Percentiles rank a stretch among this genome's conserved stretches.
phyloP scores from a whole-genome alignment of 1,140 invertebrate species.

The Oedothorax gibbosus region DNA sequence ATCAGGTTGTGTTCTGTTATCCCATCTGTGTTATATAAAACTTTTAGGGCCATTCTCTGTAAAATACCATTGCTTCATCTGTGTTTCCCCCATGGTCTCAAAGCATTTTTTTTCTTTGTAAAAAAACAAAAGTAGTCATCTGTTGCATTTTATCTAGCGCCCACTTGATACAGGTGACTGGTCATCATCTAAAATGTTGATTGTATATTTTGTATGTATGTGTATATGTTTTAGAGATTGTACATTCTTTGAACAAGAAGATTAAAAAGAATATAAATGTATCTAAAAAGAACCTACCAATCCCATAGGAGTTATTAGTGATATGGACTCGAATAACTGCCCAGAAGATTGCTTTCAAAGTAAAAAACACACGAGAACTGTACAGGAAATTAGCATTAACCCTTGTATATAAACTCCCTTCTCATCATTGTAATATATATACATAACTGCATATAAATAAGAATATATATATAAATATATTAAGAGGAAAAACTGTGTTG shows the following conservation, averaged over 20 bases:
- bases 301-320: slow-evolving; percentile 52
- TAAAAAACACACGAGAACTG: slow-evolving; percentile 49
- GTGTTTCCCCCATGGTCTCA: slow-evolving; percentile 43
- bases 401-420: slow-evolving; percentile 37
- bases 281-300: slow-evolving; percentile 45
- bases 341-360: slow-evolving; percentile 59
- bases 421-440: slow-evolving; percentile 60
- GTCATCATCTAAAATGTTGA: slow-evolving; percentile 2
- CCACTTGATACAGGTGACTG: neutral
- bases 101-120: slow-evolving; percentile 34
- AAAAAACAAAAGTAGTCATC: slow-evolving; percentile 40
- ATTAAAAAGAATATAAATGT: slow-evolving; percentile 5
- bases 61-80: slow-evolving; percentile 50
- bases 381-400: slow-evolving; percentile 46
- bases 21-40: slow-evolving; percentile 32
- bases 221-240: slow-evolving; percentile 46
- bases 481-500: slow-evolving; percentile 54
- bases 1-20: slow-evolving; percentile 51
- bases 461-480: slow-evolving; percentile 52
- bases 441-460: slow-evolving; percentile 58
- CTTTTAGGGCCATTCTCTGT: slow-evolving; percentile 45
- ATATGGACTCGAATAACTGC: slow-evolving; percentile 48
- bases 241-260: slow-evolving; percentile 60
- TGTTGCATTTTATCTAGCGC: slow-evolving; percentile 38
- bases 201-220: slow-evolving; percentile 26